phyloP scores from a whole-genome alignment of 2,113 vertebrate genomes.

The Melanocharis versteri region DNA sequence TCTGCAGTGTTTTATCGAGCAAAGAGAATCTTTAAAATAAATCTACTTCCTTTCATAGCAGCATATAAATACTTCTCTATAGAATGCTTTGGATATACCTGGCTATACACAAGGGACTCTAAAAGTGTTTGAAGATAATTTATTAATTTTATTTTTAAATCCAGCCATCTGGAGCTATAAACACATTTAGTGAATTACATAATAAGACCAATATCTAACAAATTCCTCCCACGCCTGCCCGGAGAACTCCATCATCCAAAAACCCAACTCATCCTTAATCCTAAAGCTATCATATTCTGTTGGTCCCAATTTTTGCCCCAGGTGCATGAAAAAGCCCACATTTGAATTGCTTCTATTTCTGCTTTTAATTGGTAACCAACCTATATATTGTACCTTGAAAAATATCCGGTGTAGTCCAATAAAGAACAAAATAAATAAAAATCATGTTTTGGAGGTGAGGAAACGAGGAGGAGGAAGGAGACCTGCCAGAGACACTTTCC shows the following conservation, averaged over 20 bases:
- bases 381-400: background rate
- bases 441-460: background rate
- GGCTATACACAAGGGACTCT: background rate
- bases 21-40: background rate
- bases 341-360: background rate
- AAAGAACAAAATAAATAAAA: background rate
- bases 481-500: background rate
- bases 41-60: background rate
- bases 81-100: background rate
- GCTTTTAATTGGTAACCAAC: background rate
- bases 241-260: background rate
- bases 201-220: background rate
- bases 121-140: slow-evolving; percentile 7
- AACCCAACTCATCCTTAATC: background rate
- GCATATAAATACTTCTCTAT: background rate
- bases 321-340: background rate
- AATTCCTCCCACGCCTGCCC: background rate
- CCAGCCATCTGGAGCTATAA: slow-evolving; percentile 26
- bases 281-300: background rate
- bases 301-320: background rate
- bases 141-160: slow-evolving; percentile 57
- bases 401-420: background rate
- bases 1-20: background rate
- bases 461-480: background rate
- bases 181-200: background rate